These are phyloP conservation scores for Spodoptera frugiperda DNA, from an alignment of 1,140 invertebrate genomes.

Conservation along the genomic window DNA sequence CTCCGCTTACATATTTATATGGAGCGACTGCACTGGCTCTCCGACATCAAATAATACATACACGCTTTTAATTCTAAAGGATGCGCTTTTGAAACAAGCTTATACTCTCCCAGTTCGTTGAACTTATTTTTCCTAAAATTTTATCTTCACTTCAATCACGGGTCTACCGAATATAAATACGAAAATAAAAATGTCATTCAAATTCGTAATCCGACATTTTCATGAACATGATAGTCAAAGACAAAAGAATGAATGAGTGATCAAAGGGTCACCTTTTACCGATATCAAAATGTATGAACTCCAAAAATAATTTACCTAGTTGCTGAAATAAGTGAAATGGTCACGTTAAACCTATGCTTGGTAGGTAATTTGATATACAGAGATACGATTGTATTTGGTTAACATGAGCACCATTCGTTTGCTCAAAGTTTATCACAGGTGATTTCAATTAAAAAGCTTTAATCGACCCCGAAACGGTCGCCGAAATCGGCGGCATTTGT, in stretches of 20 bases:
- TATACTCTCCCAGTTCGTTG: not conserved
- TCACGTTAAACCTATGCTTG: slow-evolving; percentile 1
- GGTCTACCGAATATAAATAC: not conserved
- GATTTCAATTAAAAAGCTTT: slow-evolving; percentile 79
- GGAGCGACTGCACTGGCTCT: slow-evolving; percentile 59
- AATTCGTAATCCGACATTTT: not conserved
- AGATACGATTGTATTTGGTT: slow-evolving; percentile 30
- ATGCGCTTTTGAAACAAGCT: not conserved
- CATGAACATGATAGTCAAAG: not conserved
- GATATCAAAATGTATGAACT: slow-evolving; percentile 8
- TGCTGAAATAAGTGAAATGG: slow-evolving; percentile 9
- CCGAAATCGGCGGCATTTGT: slow-evolving; percentile 80
- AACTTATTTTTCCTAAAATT: not conserved
- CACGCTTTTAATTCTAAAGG: slow-evolving; percentile 56
- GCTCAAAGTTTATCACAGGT: slow-evolving; percentile 65
- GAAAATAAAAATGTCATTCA: slow-evolving; percentile 13
- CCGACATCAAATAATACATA: slow-evolving; percentile 56
- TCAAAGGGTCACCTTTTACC: slow-evolving; percentile 31
- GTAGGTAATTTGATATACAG: slow-evolving; percentile 23
- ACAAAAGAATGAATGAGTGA: slow-evolving; percentile 21
- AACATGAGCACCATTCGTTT: slow-evolving; percentile 16
- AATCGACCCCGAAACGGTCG: slow-evolving; percentile 76
- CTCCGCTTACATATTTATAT: slow-evolving; percentile 82
- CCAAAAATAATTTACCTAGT: slow-evolving; percentile 29
- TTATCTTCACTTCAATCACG: not conserved